Evolutionary conservation across 92 coral and sea anemone species (phyloP).

Genomic region (Heteractis magnifica): DNA sequence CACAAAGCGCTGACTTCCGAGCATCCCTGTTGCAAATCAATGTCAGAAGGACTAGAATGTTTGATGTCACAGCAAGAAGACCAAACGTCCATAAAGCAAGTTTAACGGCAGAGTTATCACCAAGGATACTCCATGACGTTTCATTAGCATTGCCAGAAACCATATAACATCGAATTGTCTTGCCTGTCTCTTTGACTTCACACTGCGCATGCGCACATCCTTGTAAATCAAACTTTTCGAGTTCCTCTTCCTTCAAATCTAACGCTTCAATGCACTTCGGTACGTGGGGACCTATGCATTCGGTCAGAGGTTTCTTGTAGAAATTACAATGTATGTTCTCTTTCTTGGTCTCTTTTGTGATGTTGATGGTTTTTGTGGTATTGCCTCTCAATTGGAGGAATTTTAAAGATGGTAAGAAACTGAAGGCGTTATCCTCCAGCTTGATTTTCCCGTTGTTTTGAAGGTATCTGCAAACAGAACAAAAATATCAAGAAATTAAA

Average conservation of each 20-base stretch:
- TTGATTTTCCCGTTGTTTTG: conserved; percentile 65
- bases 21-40: conserved; percentile 71
- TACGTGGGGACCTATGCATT: conserved; percentile 47
- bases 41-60: conserved; percentile 68
- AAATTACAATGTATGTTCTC: conserved; percentile 75
- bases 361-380: conserved; percentile 56
- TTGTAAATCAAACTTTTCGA: conserved; percentile 44
- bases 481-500: too few relatives aligned
- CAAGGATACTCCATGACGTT: conserved; percentile 70
- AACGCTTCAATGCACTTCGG: conserved; percentile 60
- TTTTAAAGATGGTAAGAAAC: conserved; percentile 56
- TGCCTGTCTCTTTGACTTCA: conserved; percentile 52
- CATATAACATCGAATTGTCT: conserved; percentile 39
- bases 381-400: conserved; percentile 56
- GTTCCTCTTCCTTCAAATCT: conserved; percentile 55
- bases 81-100: conserved; percentile 91
- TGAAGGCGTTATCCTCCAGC: conserved; percentile 52
- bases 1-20: conserved; percentile 74
- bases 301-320: conserved; percentile 60
- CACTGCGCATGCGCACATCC: conserved; percentile 75
- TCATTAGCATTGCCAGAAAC: conserved; percentile 46
- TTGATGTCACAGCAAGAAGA: conserved; percentile 75
- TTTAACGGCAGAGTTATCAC: conserved; percentile 80
- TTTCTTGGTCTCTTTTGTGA: conserved; percentile 53
- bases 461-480: conserved; percentile 54